phyloP scores from a whole-genome alignment of 2,113 vertebrate species.

The Cyanistes caeruleus region DNA sequence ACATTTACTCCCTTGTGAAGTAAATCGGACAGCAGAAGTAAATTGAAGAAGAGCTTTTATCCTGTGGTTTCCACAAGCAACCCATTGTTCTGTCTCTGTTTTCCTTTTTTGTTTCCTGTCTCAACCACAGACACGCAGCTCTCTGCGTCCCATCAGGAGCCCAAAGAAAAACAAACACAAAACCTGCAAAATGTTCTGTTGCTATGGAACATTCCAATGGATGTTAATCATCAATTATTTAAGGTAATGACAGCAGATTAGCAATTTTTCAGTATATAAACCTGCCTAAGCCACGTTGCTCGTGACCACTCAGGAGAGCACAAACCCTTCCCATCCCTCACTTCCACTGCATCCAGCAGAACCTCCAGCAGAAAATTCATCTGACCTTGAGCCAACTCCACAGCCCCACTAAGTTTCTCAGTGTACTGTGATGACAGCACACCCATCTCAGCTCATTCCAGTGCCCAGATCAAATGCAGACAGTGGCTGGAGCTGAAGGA shows the following conservation, averaged over 20 bases:
- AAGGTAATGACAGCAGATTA: not conserved
- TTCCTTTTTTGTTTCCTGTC: not conserved
- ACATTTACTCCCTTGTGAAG: not conserved
- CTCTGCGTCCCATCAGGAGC: not conserved
- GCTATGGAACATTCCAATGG: not conserved
- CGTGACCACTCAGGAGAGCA: not conserved
- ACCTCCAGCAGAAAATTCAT: not conserved
- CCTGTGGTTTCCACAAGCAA: not conserved
- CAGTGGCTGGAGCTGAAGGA: not conserved
- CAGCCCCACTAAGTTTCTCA: not conserved
- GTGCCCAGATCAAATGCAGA: not conserved
- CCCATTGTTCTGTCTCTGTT: not conserved
- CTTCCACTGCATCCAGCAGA: not conserved
- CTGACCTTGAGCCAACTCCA: not conserved
- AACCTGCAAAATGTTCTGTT: not conserved
- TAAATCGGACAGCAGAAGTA: not conserved
- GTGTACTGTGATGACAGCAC: not conserved
- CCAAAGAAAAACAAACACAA: not conserved
- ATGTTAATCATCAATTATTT: not conserved
- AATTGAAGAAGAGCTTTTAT: not conserved
- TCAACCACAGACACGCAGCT: not conserved
- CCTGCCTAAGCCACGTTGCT: not conserved
- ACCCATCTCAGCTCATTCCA: not conserved
- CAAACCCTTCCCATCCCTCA: not conserved
- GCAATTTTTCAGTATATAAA: not conserved